Evolutionary conservation across 1,140 invertebrate species (phyloP), one percentile per base, ranked within the genome.

Genomic region (Drosophila lini): DNA sequence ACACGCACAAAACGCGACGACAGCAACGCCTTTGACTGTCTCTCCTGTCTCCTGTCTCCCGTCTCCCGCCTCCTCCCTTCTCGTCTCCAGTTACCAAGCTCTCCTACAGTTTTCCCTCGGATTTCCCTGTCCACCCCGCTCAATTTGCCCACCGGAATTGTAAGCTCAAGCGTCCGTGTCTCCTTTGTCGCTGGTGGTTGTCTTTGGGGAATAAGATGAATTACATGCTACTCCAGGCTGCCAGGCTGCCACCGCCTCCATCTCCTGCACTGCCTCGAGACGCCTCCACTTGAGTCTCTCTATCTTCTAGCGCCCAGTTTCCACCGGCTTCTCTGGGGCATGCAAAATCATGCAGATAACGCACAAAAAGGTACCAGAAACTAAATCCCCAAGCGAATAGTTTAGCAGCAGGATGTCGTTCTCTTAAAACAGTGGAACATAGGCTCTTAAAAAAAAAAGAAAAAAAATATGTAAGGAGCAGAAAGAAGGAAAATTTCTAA

Each of bases 191-290:
- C 58, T 53, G 56, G 38, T 40, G 63, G 64, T 89, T 84, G 64
- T 88, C 83, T 80, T 74, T 84, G 69, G 84, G 84, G 85, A 89
- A 89, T 89, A 89, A 89, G 84, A 89, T 89, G 84, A 89, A 89
- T 89, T 89, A 89, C 84, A 89, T 89, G 80, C 84, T 81, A 67
- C 80, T 89, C 74, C 77, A 59, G 50, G 52, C 53, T 71, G 68
- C 50, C 48, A 57, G 28, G 36, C 52, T 70, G 42, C 50, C 15
- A 19, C 19, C 6, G 19, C 42, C 19, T 11, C 11, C 42, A 16
- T 3, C n/a, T 36, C 11, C 16, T 3, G 11, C 25, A 1, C 10
- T 0, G n/a, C 31, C 28, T 50, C 11, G 48, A 52, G 48, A 34
- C 11, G 32, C n/a, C 31, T n/a, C 31, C 19, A 22, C 48, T 57